Percentiles rank a stretch among this genome's conserved stretches.
Evolutionary conservation across 2,113 vertebrate genomes (phyloP).

Genomic region (Galbula dea): DNA sequence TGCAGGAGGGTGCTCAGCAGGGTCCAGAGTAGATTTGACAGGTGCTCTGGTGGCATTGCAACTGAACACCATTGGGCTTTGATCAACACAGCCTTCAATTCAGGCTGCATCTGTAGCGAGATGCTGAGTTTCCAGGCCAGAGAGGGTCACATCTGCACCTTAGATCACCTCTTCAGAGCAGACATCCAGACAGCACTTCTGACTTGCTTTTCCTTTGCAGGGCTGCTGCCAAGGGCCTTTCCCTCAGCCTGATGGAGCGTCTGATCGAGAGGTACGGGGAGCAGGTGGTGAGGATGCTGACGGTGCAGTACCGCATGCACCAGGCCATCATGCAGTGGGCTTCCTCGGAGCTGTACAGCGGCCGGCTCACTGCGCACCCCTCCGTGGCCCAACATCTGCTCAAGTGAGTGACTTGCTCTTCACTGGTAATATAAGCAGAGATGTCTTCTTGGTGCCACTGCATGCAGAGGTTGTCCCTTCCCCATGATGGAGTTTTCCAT

Average conservation of each 20-base stretch:
- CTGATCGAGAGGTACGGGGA: slow-evolving; percentile 72
- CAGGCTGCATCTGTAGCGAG: fast-evolving
- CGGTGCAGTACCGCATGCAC: slow-evolving; percentile 96
- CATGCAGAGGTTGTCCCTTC: background rate
- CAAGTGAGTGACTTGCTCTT: slow-evolving; percentile 73
- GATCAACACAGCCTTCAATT: fast-evolving
- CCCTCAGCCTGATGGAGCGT: slow-evolving; percentile 92
- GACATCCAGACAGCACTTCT: background rate
- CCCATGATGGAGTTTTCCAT: fast-evolving
- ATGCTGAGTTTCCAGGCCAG: background rate
- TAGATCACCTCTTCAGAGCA: fast-evolving
- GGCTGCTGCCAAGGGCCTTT: slow-evolving; percentile 83
- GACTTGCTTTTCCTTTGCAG: slow-evolving; percentile 43
- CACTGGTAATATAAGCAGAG: fast-evolving
- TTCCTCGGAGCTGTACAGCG: slow-evolving; percentile 85
- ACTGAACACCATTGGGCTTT: fast-evolving
- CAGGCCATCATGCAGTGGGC: slow-evolving; percentile 88
- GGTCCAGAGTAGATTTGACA: fast-evolving
- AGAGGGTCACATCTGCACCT: fast-evolving
- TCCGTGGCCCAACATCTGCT: slow-evolving; percentile 85
- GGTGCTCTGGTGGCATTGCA: background rate
- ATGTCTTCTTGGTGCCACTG: fast-evolving
- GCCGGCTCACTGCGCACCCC: slow-evolving; percentile 82
- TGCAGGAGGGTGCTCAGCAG: background rate
- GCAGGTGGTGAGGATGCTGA: slow-evolving; percentile 80